These are phyloP conservation scores for Pyrocoelia pectoralis DNA, from an alignment of 2,888 invertebrate species.

Conservation along the genomic window DNA sequence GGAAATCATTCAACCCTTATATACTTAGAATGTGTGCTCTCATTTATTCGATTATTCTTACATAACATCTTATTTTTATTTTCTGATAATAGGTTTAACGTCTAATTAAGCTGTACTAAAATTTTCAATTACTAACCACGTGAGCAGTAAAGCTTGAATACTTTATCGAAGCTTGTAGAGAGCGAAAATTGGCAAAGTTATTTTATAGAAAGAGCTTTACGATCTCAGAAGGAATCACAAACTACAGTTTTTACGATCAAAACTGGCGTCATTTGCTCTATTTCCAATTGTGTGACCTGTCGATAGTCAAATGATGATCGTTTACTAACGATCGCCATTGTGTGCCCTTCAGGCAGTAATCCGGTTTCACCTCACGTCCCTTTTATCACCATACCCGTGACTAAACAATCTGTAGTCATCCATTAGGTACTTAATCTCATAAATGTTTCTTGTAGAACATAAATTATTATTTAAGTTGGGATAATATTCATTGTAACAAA, in stretches of 20 bases:
- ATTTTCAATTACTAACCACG: not conserved
- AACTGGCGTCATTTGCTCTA: slow-evolving; percentile 38
- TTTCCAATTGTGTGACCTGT: slow-evolving; percentile 50
- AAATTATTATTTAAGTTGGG: not conserved
- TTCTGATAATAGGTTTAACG: not conserved
- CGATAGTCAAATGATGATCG: slow-evolving; percentile 52
- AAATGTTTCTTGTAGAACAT: slow-evolving; percentile 5
- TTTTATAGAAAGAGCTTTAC: slow-evolving; percentile 21
- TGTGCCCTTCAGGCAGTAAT: slow-evolving; percentile 39
- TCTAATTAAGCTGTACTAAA: not conserved
- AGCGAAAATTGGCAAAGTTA: slow-evolving; percentile 14
- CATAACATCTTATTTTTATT: not conserved
- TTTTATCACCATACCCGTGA: slow-evolving; percentile 22
- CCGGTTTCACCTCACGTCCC: slow-evolving; percentile 33
- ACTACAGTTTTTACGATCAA: slow-evolving; percentile 38
- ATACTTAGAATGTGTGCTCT: not conserved
- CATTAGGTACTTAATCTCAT: slow-evolving; percentile 24
- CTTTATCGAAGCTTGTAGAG: slow-evolving; percentile 4
- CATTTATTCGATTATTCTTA: not conserved
- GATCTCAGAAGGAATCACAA: slow-evolving; percentile 32
- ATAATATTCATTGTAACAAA: too few species aligned
- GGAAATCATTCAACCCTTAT: not conserved
- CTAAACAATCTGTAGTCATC: slow-evolving; percentile 30
- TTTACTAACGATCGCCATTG: slow-evolving; percentile 52
- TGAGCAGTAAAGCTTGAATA: slow-evolving; percentile 1